Evolutionary conservation across 2,888 invertebrate genomes (phyloP).

Genomic region (Meghimatium bilineatum): DNA sequence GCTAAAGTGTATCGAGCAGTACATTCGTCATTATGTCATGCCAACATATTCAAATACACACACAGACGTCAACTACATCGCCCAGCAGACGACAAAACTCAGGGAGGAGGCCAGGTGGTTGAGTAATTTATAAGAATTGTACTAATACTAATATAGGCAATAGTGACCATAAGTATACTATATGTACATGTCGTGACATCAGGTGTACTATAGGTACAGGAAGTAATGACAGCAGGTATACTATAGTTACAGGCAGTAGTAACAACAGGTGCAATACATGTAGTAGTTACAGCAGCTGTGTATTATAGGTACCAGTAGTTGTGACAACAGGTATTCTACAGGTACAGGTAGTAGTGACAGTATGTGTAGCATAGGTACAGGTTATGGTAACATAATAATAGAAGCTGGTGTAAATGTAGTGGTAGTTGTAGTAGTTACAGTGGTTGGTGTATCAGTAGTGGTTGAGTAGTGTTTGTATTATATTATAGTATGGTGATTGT

Average conservation of each 20-base stretch:
- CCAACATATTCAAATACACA: conserved; percentile 47
- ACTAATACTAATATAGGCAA: not conserved
- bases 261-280: not conserved
- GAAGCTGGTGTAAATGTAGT: not conserved
- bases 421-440: not conserved
- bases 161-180: too few relatives aligned
- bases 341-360: too few relatives aligned
- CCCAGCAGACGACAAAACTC: conserved; percentile 38
- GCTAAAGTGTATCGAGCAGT: conserved; percentile 39
- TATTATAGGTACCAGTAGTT: not conserved
- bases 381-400: not conserved
- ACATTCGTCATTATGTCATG: conserved; percentile 42
- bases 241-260: not conserved
- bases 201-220: too few relatives aligned
- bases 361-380: not conserved
- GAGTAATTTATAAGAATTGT: not conserved
- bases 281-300: not conserved
- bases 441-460: not conserved
- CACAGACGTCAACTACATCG: conserved; percentile 37
- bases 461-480: not conserved
- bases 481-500: not conserved
- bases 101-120: conserved; percentile 46
- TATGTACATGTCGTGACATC: too few relatives aligned
- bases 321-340: too few relatives aligned
- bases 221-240: too few relatives aligned